Conservation (phyloP, 2,888 invertebrate genomes). For the Celastrina argiolus region DNA sequence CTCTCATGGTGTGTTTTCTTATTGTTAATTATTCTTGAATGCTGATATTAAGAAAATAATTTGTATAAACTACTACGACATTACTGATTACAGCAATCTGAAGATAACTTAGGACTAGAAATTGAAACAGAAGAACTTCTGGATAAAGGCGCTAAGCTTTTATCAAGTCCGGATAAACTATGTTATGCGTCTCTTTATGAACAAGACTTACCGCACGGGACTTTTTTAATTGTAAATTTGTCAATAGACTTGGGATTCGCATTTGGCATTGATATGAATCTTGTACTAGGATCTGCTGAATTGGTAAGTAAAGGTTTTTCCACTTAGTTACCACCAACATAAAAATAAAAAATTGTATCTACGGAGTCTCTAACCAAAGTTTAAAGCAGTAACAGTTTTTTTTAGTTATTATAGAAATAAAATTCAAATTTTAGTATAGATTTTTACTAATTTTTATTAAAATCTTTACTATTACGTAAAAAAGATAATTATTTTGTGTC, state of each 20-base stretch:
- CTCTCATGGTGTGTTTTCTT: conserved; percentile 43
- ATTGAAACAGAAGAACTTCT: conserved; percentile 45
- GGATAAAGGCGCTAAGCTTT: conserved; percentile 45
- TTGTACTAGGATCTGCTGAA: conserved; percentile 47
- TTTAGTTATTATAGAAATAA: no score
- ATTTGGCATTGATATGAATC: conserved; percentile 43
- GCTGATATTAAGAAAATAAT: no score
- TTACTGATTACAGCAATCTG: conserved; percentile 49
- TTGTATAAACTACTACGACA: no score
- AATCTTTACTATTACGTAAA: no score
- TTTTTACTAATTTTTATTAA: no score
- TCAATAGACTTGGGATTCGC: conserved; percentile 44
- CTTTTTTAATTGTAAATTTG: conserved; percentile 39
- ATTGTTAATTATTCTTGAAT: no score
- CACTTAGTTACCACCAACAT: no score
- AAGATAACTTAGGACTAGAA: conserved; percentile 45
- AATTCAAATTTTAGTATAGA: no score
- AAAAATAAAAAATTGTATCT: no score
- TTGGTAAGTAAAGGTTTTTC: conserved; percentile 51
- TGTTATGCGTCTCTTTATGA: conserved; percentile 39
- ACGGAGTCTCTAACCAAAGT: no score
- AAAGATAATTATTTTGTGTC: no score
- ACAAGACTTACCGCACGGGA: conserved; percentile 29
- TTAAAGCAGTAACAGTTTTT: no score
- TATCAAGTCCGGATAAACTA: conserved; percentile 44